These are phyloP conservation scores for Zapornia atra DNA, from an alignment of 2,113 vertebrate genomes.

Conservation along the genomic window DNA sequence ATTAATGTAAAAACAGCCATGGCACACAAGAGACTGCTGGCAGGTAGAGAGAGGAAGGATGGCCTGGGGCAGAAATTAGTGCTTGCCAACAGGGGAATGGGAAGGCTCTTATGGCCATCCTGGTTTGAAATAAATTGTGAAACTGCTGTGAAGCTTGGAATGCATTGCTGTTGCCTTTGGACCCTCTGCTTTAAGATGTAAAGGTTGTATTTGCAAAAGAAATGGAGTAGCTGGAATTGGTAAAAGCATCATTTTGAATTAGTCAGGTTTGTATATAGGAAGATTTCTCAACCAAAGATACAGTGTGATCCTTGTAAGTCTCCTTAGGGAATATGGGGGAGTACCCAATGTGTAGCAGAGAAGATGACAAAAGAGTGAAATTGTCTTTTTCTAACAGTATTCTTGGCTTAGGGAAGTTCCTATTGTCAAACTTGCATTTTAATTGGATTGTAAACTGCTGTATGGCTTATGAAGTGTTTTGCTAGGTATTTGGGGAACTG, in stretches of 20 bases:
- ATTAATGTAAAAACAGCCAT: fast-evolving
- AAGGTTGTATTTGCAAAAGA: background rate
- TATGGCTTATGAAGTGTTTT: background rate
- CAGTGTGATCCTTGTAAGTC: background rate
- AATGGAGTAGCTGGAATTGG: background rate
- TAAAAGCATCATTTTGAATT: background rate
- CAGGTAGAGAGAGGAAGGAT: background rate
- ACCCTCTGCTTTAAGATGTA: background rate
- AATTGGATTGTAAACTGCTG: background rate
- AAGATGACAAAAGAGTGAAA: background rate
- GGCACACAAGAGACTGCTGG: background rate
- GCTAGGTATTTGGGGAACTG: background rate
- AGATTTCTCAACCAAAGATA: background rate
- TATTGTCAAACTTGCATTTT: background rate
- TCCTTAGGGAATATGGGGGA: background rate
- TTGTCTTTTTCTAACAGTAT: background rate
- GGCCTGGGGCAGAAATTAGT: background rate
- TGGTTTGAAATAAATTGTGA: background rate
- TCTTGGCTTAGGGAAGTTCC: background rate
- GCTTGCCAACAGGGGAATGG: background rate
- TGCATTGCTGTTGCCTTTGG: background rate
- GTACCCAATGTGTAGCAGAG: background rate
- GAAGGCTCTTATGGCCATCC: background rate
- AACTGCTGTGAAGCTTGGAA: background rate
- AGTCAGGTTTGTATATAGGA: background rate